Percentiles rank a stretch among this genome's conserved stretches.
Conservation (phyloP, 2,797 vertebrate genomes). For the Galago senegalensis region DNA sequence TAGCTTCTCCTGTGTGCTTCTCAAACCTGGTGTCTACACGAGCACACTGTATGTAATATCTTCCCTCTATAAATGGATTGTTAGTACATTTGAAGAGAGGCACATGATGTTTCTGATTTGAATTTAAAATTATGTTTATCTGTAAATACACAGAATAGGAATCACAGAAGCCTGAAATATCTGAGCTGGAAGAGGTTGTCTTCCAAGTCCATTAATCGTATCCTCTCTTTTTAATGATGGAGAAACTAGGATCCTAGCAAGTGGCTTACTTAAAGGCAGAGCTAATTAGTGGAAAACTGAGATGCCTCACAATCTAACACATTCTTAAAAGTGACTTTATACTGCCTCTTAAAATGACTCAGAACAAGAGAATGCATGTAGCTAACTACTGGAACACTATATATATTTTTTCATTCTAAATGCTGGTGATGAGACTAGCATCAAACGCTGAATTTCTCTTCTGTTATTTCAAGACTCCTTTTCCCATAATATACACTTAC, state of each 20-base stretch:
- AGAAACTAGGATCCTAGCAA: slow-evolving; percentile 48
- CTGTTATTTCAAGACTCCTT: slow-evolving; percentile 25
- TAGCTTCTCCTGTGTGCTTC: neutral
- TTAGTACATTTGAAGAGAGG: neutral
- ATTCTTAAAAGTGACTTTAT: neutral
- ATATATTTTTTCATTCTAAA: slow-evolving; percentile 63
- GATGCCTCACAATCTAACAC: slow-evolving; percentile 15
- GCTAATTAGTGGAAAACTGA: slow-evolving; percentile 41
- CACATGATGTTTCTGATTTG: neutral
- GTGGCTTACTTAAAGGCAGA: slow-evolving; percentile 33
- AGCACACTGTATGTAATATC: neutral
- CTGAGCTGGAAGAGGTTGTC: neutral
- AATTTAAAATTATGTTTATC: slow-evolving; percentile 25
- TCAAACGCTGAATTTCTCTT: slow-evolving; percentile 8
- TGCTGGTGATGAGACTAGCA: neutral
- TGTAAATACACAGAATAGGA: neutral
- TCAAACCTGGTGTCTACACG: neutral
- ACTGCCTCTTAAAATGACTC: slow-evolving; percentile 16
- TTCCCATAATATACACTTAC: slow-evolving; percentile 9
- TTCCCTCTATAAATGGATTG: neutral
- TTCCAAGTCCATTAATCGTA: neutral
- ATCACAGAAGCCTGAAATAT: slow-evolving; percentile 37
- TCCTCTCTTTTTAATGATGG: slow-evolving; percentile 30
- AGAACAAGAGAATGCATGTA: slow-evolving; percentile 24
- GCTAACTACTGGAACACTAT: neutral